Conservation (phyloP, 2,888 invertebrate species). For the Mystacides longicornis region DNA sequence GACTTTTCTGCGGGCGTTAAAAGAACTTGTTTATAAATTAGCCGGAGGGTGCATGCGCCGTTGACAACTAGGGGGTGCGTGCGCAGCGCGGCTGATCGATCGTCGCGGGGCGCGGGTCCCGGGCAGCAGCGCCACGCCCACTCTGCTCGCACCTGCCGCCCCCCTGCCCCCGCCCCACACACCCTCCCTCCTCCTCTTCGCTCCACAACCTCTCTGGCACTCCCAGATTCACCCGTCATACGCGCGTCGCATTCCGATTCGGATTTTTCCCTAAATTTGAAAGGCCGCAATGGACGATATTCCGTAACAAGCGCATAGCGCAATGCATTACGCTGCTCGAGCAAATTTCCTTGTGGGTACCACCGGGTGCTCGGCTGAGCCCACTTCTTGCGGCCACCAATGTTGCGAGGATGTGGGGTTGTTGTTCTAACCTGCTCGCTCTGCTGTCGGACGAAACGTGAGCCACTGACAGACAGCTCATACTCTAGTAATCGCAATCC, state of each 20-base stretch:
- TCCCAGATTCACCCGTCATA: conserved; percentile 17
- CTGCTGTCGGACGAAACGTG: not conserved
- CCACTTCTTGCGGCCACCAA: not conserved
- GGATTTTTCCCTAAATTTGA: conserved; percentile 6
- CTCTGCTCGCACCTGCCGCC: conserved; percentile 30
- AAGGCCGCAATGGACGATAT: conserved; percentile 16
- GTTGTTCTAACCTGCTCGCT: not conserved
- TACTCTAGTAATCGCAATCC: too few relatives aligned
- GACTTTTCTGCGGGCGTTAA: conserved; percentile 1
- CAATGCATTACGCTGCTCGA: conserved; percentile 5
- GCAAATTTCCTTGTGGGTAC: not conserved
- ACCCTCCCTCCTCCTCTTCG: conserved; percentile 25
- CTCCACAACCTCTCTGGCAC: conserved; percentile 22
- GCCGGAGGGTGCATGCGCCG: conserved; percentile 25
- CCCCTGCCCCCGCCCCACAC: conserved; percentile 31
- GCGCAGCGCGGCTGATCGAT: conserved; percentile 42
- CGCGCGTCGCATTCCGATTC: conserved; percentile 11
- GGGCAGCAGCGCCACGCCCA: conserved; percentile 32
- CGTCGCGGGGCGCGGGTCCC: conserved; percentile 39
- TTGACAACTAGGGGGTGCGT: conserved; percentile 26
- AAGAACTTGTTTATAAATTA: conserved; percentile 4
- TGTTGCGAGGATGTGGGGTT: not conserved
- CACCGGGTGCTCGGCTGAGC: not conserved
- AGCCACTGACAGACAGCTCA: not conserved
- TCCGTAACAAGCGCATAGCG: conserved; percentile 19